Evolutionary conservation across 2,888 invertebrate species (phyloP), one percentile per base, ranked within the genome.

Genomic region (Dynastes maya): DNA sequence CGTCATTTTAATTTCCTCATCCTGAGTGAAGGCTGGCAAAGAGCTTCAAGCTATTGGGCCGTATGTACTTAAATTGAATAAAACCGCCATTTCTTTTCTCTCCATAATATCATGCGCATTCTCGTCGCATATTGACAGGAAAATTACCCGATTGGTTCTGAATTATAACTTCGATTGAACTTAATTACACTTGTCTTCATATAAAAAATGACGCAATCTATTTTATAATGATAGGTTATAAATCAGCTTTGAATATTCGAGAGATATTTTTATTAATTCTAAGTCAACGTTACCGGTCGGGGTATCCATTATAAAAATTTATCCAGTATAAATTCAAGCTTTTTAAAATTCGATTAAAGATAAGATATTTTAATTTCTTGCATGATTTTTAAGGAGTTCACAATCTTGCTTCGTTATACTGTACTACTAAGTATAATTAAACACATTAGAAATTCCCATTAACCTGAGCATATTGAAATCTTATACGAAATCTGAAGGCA

Each of bases 131-230:
- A 79, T 77, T 77, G 79, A 79, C 79, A 74, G 79, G 77, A 79
- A 79, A 79, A 79, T 79, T 79, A 77, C 78, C 76, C 75, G 78
- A 78, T 78, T 77, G 79, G 71, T 67, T 77, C 53, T 79, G 79
- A 79, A 77, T 79, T 79, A 79, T 79, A 72, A 70, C 79, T 79
- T 77, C 72, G 77, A 79, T 79, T 77, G 72, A 72, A 74, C 79
- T 79, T 79, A 79, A 79, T 79, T 79, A 79, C 77, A 79, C 58
- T 77, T 79, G 76, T 79, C 79, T 58, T 72, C 77, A 67, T 74
- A 76, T 72, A 79, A 79, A 76, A 78, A 79, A 77, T 77, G 58
- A 77, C 76, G 77, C 65, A 79, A 79, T 79, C 79, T 79, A 72
- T 77, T 79, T 71, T 72, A 77, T 79, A 79, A 79, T 77, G 77